Evolutionary conservation across 2,888 invertebrate genomes (phyloP).

Genomic region (Noctua pronuba): DNA sequence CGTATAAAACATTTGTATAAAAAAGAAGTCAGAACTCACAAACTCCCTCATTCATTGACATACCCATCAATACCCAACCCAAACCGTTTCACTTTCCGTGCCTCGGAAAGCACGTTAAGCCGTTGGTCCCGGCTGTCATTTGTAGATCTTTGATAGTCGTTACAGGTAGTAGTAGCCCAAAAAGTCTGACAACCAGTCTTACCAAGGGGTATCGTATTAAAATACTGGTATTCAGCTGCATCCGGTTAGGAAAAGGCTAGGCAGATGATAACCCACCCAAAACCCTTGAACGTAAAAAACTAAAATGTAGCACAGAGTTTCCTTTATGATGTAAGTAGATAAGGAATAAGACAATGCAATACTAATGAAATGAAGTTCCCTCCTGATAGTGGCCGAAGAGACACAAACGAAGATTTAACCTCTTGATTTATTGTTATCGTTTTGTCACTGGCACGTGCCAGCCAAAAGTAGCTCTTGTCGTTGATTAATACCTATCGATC

Average conservation of each 20-base stretch:
- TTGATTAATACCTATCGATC: not conserved
- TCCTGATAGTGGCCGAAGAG: not conserved
- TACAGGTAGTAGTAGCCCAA: too few species aligned
- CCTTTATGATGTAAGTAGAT: not conserved
- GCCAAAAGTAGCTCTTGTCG: not conserved
- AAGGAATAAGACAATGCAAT: not conserved
- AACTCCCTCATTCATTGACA: too few species aligned
- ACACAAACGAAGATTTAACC: not conserved
- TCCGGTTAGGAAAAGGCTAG: too few species aligned
- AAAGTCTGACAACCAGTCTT: too few species aligned
- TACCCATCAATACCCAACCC: too few species aligned
- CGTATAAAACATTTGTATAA: not conserved
- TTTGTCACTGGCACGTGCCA: not conserved
- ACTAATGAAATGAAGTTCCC: not conserved
- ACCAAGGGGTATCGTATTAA: too few species aligned
- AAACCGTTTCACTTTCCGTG: too few species aligned
- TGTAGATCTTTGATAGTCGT: too few species aligned
- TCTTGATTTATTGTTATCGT: not conserved
- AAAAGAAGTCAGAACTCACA: not conserved
- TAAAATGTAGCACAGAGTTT: not conserved
- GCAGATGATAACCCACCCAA: too few species aligned
- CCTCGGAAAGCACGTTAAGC: too few species aligned
- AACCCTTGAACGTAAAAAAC: not conserved
- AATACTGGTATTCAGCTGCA: too few species aligned
- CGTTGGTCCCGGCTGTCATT: too few species aligned